These are phyloP conservation scores for Triplophysa yarkandensis DNA, from an alignment of 2,797 vertebrate genomes.

Conservation along the genomic window DNA sequence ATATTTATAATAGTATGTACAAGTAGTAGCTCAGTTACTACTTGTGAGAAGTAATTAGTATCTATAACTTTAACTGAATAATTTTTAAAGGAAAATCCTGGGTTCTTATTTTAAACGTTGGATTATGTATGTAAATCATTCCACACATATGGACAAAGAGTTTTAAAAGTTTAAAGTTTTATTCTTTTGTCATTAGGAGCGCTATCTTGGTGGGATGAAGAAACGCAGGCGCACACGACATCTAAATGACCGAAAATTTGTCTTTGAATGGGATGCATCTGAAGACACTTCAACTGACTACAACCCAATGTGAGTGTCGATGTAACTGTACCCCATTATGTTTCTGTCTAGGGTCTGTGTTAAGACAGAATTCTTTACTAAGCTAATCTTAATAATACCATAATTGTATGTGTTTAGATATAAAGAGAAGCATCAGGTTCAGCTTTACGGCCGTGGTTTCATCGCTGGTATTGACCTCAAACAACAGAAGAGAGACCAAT, in stretches of 20 bases:
- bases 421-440: slow-evolving; percentile 89
- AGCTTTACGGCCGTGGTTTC: slow-evolving; percentile 93
- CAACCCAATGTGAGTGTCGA: slow-evolving; percentile 89
- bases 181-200: slow-evolving; percentile 77
- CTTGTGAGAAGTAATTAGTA: too few relatives aligned
- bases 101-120: too few relatives aligned
- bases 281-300: slow-evolving; percentile 97
- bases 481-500: slow-evolving; percentile 97
- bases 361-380: too few relatives aligned
- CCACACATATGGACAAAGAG: too few relatives aligned
- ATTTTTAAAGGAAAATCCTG: too few relatives aligned
- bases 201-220: slow-evolving; percentile 92
- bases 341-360: too few relatives aligned
- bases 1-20: too few relatives aligned
- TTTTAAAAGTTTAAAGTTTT: background rate
- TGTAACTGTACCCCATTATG: too few relatives aligned
- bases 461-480: slow-evolving; percentile 96
- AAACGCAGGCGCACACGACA: slow-evolving; percentile 94
- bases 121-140: too few relatives aligned
- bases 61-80: too few relatives aligned
- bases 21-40: too few relatives aligned
- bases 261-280: slow-evolving; percentile 97
- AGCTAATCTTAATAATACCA: background rate
- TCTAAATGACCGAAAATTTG: slow-evolving; percentile 96
- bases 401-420: background rate